Evolutionary conservation across 2,888 invertebrate genomes (phyloP).

Genomic region (Drosophila subsilvestris): DNA sequence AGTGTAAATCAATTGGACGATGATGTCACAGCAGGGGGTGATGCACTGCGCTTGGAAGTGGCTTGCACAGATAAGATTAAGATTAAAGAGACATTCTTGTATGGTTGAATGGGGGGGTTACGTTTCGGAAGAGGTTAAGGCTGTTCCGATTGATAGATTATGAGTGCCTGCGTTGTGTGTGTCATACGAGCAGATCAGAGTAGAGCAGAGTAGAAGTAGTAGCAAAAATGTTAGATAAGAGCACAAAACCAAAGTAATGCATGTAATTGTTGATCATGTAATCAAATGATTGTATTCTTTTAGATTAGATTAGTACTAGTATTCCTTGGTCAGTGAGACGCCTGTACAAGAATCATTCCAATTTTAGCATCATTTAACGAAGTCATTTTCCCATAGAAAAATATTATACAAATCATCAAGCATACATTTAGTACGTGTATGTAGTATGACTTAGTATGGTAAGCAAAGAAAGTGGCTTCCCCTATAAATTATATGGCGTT

Average conservation of each 20-base stretch:
- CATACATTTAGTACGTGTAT: background rate
- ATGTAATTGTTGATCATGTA: background rate
- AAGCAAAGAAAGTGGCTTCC: constrained; percentile 2
- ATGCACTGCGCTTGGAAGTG: background rate
- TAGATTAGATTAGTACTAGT: too few relatives aligned
- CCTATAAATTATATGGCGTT: background rate
- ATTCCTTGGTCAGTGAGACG: too few relatives aligned
- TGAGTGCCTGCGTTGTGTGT: background rate
- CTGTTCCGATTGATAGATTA: background rate
- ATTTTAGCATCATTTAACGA: background rate
- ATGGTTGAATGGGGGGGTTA: background rate
- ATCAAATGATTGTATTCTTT: background rate
- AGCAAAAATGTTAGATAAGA: background rate
- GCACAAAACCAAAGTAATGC: background rate
- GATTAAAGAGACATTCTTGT: constrained; percentile 7
- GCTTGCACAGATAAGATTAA: constrained; percentile 21
- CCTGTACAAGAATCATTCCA: background rate
- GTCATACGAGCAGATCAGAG: too few relatives aligned
- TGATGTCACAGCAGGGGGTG: constrained; percentile 24
- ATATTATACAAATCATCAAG: too few relatives aligned
- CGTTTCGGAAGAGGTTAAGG: too few relatives aligned
- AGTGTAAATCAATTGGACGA: constrained; percentile 64
- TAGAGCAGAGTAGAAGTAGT: background rate
- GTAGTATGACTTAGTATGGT: too few relatives aligned
- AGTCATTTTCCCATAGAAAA: background rate